phyloP scores from a whole-genome alignment of 2,797 vertebrate genomes.

The Paramormyrops hopkinsi region DNA sequence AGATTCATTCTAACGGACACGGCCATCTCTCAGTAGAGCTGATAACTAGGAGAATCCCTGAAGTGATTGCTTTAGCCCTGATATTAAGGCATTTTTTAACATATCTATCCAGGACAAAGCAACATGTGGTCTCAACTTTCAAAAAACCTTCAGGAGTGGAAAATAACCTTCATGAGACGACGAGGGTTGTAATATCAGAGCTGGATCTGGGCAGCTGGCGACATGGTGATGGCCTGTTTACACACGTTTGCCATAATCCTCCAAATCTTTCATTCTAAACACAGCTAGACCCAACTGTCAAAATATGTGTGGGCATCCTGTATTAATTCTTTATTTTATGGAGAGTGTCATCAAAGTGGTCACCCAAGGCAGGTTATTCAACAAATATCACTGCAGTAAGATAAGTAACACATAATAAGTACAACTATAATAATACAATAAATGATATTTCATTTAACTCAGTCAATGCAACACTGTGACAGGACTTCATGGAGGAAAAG shows the following conservation, averaged over 20 bases:
- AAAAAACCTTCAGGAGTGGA: conserved; percentile 51
- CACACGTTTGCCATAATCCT: not conserved
- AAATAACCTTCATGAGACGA: not conserved
- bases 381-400: not conserved
- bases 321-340: not conserved
- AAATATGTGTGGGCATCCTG: not conserved
- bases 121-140: conserved; percentile 48
- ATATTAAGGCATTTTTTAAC: conserved; percentile 50
- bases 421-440: not conserved
- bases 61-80: conserved; percentile 46
- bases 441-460: not conserved
- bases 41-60: conserved; percentile 33
- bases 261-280: not conserved
- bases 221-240: not conserved
- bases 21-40: conserved; percentile 54
- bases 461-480: not conserved
- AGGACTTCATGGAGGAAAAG: not conserved
- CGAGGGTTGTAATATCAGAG: not conserved
- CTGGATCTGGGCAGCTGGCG: not conserved
- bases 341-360: not conserved
- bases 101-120: conserved; percentile 55
- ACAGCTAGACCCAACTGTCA: not conserved
- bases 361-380: not conserved
- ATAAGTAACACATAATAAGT: not conserved
- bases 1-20: conserved; percentile 44